Conservation (phyloP, 37 sponge, comb jelly and placozoan genomes). For the Chondrosia reniformis region DNA sequence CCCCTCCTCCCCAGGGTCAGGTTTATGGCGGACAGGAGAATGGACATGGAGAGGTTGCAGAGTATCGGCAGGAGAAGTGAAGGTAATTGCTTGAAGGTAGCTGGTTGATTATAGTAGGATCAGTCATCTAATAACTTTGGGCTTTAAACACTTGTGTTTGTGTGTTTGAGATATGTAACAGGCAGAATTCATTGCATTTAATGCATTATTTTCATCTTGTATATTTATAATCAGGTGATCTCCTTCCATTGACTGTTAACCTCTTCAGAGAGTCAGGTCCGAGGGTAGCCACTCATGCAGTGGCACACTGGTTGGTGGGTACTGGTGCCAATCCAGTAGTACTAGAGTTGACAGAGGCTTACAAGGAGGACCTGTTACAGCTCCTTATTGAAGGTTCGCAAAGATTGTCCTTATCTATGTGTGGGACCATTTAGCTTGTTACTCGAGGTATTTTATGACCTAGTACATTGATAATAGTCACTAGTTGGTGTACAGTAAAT, state of each 20-base stretch:
- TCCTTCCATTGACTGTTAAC: neutral
- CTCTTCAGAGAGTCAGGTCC: neutral
- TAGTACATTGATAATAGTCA: too few species aligned
- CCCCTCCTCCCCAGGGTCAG: neutral
- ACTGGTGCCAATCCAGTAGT: neutral
- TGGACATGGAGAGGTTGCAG: neutral
- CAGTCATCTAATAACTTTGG: too few species aligned
- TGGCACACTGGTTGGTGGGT: neutral
- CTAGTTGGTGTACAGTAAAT: too few species aligned
- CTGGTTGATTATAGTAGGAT: too few species aligned
- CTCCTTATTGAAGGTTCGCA: neutral
- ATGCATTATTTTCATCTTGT: neutral
- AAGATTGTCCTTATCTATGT: too few species aligned
- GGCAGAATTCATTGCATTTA: neutral
- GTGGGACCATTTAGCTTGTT: too few species aligned
- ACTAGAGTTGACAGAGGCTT: neutral
- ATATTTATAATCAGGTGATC: neutral
- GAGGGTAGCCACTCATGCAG: neutral
- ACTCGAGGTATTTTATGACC: too few species aligned
- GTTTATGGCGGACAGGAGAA: neutral
- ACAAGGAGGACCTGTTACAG: slow-evolving; percentile 17
- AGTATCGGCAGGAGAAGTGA: neutral
- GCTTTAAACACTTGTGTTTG: neutral
- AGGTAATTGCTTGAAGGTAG: neutral
- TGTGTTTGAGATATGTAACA: neutral